Evolutionary conservation across 2,797 vertebrate genomes (phyloP).

Genomic region (Anabacerthia variegaticeps): DNA sequence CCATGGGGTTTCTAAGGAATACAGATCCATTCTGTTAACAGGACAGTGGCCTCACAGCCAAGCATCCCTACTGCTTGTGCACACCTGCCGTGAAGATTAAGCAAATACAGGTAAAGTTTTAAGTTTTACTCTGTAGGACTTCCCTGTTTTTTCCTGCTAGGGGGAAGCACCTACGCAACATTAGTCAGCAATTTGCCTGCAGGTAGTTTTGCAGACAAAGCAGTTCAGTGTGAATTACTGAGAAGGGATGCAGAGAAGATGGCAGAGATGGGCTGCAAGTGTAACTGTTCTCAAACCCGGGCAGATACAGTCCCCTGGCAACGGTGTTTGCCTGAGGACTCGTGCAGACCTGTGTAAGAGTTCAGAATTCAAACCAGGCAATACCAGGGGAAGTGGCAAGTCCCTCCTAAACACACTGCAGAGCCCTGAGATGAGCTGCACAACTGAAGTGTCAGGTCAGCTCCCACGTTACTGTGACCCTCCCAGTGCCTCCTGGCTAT

Average conservation of each 20-base stretch:
- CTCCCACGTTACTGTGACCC: background rate
- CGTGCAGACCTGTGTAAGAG: fast-evolving
- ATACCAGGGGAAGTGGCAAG: background rate
- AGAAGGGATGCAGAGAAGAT: background rate
- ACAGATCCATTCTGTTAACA: background rate
- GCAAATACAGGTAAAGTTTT: background rate
- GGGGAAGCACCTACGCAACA: background rate
- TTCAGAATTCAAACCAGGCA: background rate
- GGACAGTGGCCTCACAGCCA: background rate
- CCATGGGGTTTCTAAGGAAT: background rate
- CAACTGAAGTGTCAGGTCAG: background rate
- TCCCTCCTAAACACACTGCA: background rate
- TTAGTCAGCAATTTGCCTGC: background rate
- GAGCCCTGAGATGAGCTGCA: background rate
- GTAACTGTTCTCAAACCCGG: background rate
- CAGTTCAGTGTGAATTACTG: background rate
- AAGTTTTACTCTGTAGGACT: background rate
- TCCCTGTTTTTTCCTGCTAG: background rate
- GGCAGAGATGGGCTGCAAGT: background rate
- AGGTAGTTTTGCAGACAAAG: background rate
- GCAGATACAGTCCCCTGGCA: background rate
- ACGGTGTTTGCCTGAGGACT: background rate
- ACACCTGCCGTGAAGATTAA: background rate
- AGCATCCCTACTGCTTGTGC: background rate
- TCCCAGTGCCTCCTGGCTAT: background rate